Evolutionary conservation across 2,113 vertebrate genomes (phyloP), one percentile per base, ranked within the genome.

Genomic region (Spheniscus mendiculus): DNA sequence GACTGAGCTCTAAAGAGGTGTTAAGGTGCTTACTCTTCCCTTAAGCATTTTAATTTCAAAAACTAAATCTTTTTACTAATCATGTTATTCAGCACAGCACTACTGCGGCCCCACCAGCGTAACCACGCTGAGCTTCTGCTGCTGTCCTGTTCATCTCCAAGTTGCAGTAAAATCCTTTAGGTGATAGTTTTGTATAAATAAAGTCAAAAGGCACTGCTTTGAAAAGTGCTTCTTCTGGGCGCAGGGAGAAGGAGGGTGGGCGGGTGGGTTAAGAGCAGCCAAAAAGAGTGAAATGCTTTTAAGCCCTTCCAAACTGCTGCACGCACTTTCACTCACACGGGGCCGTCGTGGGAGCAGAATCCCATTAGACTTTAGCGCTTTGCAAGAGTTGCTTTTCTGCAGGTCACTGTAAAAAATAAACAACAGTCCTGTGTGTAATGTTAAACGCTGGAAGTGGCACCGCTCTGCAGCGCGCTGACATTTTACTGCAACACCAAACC

Each of bases 241-340:
- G 4, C 27, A 44, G 12, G 14, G 18, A 73, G 47, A 47, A 47
- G 30, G 32, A 55, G 29, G 4, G 15, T 23, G 32, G 4, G 38
- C 1, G 1, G 55, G 6, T 55, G 36, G 20, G 30, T 44, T 62
- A 56, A 47, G 45, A 89, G 29, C 40, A 82, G 22, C 40, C 59
- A 86, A 79, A 62, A 62, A 32, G n/a, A 65, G 21, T 38, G n/a
- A 50, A 59, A 53, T 30, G 14, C 26, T 80, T 83, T 36, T 66
- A 52, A 79, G 27, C 36, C 13, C 10, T 50, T 65, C 42, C 77
- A 56, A 56, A 83, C 23, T 10, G 17, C n/a, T 34, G 26, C 45
- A 12, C 27, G 21, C 45, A 12, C 20, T 29, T 49, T n/a, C n/a
- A 14, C 27, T 67, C 23, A 34, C 23, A 10, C 0, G 0, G 18